These are phyloP conservation scores for Xiphophorus birchmanni DNA, from an alignment of 2,797 vertebrate species.

Conservation along the genomic window DNA sequence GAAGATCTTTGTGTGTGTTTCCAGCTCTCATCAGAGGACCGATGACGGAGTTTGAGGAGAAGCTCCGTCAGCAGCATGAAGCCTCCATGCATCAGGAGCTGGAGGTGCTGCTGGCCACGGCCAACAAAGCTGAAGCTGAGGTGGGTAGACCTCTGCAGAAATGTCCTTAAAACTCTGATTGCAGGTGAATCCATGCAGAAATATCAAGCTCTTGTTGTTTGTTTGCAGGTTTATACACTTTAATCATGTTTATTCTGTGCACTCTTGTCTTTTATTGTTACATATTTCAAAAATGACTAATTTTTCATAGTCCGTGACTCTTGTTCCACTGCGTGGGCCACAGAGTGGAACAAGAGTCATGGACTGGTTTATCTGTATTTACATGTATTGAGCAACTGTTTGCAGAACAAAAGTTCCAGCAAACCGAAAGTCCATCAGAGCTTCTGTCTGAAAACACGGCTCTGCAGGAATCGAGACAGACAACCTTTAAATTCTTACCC, in stretches of 20 bases:
- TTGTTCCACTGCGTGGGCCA: not conserved
- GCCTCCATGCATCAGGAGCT: constrained; percentile 93
- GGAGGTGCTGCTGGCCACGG: constrained; percentile 86
- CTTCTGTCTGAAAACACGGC: constrained; percentile 6
- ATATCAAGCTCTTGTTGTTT: not conserved
- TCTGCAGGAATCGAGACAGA: constrained; percentile 21
- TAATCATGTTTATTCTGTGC: not conserved
- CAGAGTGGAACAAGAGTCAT: not conserved
- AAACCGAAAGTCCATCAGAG: not conserved
- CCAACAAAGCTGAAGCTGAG: constrained; percentile 81
- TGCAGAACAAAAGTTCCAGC: constrained; percentile 10
- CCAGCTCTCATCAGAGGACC: constrained; percentile 86
- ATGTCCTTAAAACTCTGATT: not conserved
- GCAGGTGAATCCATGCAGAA: not conserved
- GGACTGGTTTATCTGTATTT: constrained; percentile 1
- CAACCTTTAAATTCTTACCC: constrained; percentile 13
- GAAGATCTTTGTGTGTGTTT: not conserved
- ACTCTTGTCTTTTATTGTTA: not conserved
- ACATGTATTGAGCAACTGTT: constrained; percentile 35
- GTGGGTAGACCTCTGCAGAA: constrained; percentile 70
- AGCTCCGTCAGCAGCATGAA: constrained; percentile 92
- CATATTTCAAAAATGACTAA: no score
- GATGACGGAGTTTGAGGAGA: constrained; percentile 95
- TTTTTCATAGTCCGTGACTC: not conserved
- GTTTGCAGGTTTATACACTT: not conserved